phyloP scores from a whole-genome alignment of 2,888 invertebrate genomes.

The Chaitophorus viminalis region DNA sequence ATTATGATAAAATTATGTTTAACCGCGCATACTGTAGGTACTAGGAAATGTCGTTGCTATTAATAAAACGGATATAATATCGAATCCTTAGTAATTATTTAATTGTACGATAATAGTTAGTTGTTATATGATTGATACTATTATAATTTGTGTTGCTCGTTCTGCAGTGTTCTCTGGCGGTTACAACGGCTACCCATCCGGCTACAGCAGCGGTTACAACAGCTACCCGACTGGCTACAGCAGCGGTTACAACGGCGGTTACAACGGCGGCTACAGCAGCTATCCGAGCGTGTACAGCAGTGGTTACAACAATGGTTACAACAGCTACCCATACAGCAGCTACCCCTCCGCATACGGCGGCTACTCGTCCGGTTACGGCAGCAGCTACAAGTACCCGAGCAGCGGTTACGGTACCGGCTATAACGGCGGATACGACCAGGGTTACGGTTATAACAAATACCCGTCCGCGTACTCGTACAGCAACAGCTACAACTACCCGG shows the following conservation, averaged over 20 bases:
- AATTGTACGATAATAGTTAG: no score
- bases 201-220: conserved; percentile 52
- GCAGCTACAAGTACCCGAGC: conserved; percentile 51
- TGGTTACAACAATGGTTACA: conserved; percentile 34
- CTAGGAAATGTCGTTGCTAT: no score
- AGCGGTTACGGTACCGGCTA: conserved; percentile 50
- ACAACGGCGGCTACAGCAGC: conserved; percentile 12
- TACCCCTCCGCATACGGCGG: conserved; percentile 32
- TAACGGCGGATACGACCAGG: conserved; percentile 31
- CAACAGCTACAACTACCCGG: conserved; percentile 54
- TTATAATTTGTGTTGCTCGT: no score
- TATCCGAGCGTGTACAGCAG: conserved; percentile 33
- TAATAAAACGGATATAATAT: no score
- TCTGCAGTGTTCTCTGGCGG: conserved; percentile 39
- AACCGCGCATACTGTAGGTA: no score
- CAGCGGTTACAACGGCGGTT: conserved; percentile 24
- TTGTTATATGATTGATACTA: no score
- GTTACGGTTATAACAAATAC: conserved; percentile 26
- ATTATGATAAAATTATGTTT: no score
- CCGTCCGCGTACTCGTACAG: conserved; percentile 49
- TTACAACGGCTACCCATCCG: conserved; percentile 50
- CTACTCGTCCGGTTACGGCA: conserved; percentile 36
- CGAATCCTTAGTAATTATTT: no score
- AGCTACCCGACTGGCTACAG: conserved; percentile 47
- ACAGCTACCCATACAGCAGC: conserved; percentile 22